Base-by-base conservation (phyloP, 2,888 invertebrate species). In the Axea sp. region DNA sequence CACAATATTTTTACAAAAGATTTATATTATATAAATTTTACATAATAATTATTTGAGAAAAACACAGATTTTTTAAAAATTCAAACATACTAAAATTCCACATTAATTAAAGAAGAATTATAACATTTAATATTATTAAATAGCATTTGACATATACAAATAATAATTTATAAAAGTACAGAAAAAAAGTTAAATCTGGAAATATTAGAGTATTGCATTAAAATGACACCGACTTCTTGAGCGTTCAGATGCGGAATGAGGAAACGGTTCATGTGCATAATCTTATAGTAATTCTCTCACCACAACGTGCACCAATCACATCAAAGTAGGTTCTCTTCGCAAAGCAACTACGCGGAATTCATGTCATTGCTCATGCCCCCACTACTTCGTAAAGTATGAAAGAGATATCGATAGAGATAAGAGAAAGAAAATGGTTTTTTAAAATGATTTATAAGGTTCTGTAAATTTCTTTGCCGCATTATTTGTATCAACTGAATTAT, bases 201-300 rank as follows among this genome's bases (percentile, higher is more conserved):
- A 43, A 19, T 6, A 17, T 19, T 19, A 6, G n/a, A 33, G 9
- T 24, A 22, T 17, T 26, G 51, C 43, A 41, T 57, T n/a, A 8
- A 6, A 6, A 26, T 37, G 12, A 12, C 12, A 47, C 15, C 8
- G 14, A 71, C 45, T 55, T 6, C 39, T 45, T 24, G 24, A 15
- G 45, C 53, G 43, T 60, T 19, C 11, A 11, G 15, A 41, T 37
- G 43, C 59, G 28, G 55, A 74, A 69, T 74, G 55, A 69, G 60
- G 55, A 69, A 60, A 12, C 49, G 7, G 37, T 9, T 60, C 28
- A 28, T 26, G 69, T 65, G 51, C 51, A 15, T 68, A 65, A 65
- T 69, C 55, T 74, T 74, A 74, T 74, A 74, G 69, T 24, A 15
- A 59, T 51, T 65, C 59, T 37, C 51, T 53, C 51, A 45, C 51